Conservation (phyloP, 2,113 vertebrate species). For the Progne subis region DNA sequence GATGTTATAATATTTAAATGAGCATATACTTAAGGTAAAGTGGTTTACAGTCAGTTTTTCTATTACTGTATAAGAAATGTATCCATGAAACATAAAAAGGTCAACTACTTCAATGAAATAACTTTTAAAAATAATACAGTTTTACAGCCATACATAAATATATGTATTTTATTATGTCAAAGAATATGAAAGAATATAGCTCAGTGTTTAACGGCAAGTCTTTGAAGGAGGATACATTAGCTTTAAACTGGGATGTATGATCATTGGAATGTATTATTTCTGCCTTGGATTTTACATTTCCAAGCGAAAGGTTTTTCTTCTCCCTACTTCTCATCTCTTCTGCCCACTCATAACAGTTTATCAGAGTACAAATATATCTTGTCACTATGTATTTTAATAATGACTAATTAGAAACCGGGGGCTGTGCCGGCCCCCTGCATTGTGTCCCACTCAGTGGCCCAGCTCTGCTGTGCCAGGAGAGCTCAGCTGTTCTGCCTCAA, state of each 20-base stretch:
- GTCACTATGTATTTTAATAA: neutral
- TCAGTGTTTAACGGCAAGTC: neutral
- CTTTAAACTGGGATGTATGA: constrained; percentile 1
- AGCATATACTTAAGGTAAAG: neutral
- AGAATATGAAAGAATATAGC: constrained; percentile 21
- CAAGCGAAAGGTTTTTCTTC: neutral
- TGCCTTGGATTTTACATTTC: neutral
- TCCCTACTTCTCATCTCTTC: neutral
- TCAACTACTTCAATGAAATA: constrained; percentile 37
- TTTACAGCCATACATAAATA: constrained; percentile 47
- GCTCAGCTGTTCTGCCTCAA: neutral
- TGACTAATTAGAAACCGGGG: neutral
- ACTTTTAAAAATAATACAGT: constrained; percentile 43
- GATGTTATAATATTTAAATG: constrained; percentile 22
- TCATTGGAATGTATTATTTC: neutral
- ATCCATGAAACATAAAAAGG: constrained; percentile 26
- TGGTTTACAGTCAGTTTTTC: neutral
- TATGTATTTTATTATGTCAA: constrained; percentile 17
- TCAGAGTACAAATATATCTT: neutral
- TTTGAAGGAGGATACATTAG: neutral
- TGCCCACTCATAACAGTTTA: neutral
- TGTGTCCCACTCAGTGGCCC: neutral
- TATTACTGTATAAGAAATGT: constrained; percentile 16
- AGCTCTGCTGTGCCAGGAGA: neutral
- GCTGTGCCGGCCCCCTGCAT: neutral